Percentiles rank a stretch among this genome's conserved stretches.
phyloP scores from a whole-genome alignment of 92 coral and sea anemone species.

The Umimayanthus kanabou region DNA sequence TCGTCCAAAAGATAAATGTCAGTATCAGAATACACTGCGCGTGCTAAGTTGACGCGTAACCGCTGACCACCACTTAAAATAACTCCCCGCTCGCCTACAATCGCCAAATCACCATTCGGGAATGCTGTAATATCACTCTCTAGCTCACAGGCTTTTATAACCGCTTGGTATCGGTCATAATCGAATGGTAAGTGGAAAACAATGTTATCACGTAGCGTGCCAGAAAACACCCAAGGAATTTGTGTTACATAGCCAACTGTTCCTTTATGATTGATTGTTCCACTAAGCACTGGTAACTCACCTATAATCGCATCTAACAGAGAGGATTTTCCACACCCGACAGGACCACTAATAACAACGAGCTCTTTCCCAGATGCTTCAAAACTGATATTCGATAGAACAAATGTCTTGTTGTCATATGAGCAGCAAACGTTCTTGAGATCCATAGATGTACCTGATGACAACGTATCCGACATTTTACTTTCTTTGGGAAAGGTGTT shows the following conservation, averaged over 20 bases:
- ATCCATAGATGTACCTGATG: neutral
- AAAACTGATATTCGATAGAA: neutral
- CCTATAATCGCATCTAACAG: slow-evolving; percentile 3
- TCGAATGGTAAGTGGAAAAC: neutral
- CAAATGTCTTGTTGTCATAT: neutral
- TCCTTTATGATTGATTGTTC: neutral
- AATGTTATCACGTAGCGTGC: neutral
- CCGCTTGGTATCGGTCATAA: neutral
- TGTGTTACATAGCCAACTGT: slow-evolving; percentile 4
- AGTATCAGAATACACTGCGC: slow-evolving; percentile 25
- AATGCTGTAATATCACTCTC: slow-evolving; percentile 6
- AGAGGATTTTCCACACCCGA: slow-evolving; percentile 8
- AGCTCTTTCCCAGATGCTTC: neutral
- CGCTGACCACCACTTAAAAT: slow-evolving; percentile 13
- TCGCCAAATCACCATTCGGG: slow-evolving; percentile 16
- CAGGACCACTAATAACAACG: slow-evolving; percentile 17
- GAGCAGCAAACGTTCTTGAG: neutral
- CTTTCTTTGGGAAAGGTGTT: neutral
- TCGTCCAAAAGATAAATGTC: slow-evolving; percentile 8
- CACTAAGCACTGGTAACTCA: slow-evolving; percentile 1
- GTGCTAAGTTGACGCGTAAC: slow-evolving; percentile 11
- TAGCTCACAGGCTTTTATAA: slow-evolving; percentile 11
- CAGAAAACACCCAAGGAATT: neutral
- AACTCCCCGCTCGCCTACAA: slow-evolving; percentile 15
- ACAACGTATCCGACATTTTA: neutral